These are phyloP conservation scores for Syrista parreyssii DNA, from an alignment of 2,888 invertebrate species.

Conservation along the genomic window DNA sequence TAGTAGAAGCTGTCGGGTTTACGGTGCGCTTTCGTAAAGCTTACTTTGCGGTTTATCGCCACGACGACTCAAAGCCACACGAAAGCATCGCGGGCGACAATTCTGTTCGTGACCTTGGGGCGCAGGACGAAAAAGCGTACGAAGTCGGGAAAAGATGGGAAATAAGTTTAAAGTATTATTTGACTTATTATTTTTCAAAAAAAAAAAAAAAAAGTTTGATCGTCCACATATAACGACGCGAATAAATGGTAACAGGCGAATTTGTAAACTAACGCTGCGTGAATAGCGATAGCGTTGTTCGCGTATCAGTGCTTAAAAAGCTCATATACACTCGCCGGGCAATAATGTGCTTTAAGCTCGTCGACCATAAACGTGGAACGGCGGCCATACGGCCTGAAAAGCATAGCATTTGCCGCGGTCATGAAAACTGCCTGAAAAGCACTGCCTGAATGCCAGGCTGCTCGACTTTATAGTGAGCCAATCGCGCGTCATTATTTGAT, in stretches of 20 bases:
- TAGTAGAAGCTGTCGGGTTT: background rate
- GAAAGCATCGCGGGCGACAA: background rate
- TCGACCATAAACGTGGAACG: conserved; percentile 7
- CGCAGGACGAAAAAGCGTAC: background rate
- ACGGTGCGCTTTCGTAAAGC: background rate
- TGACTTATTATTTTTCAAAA: conserved; percentile 23
- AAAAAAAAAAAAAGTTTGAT: no score
- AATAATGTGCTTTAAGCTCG: conserved; percentile 31
- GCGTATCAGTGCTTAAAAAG: conserved; percentile 30
- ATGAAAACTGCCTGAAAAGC: background rate
- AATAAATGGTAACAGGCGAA: conserved; percentile 34
- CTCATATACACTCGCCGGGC: conserved; percentile 27
- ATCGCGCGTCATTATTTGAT: conserved; percentile 16
- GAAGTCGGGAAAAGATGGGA: background rate
- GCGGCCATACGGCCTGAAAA: background rate
- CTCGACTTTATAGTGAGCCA: conserved; percentile 19
- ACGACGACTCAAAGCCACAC: background rate
- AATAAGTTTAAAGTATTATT: background rate
- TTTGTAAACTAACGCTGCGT: conserved; percentile 42
- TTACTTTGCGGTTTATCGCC: background rate
- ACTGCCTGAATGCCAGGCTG: background rate
- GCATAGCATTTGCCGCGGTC: background rate
- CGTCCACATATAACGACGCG: no score
- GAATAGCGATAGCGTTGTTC: conserved; percentile 34
- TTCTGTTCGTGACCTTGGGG: background rate